A percentile compares a stretch with the other conserved stretches of the same genome.
Conservation (phyloP, 2,113 vertebrate species). For the Grammomys surdaster region DNA sequence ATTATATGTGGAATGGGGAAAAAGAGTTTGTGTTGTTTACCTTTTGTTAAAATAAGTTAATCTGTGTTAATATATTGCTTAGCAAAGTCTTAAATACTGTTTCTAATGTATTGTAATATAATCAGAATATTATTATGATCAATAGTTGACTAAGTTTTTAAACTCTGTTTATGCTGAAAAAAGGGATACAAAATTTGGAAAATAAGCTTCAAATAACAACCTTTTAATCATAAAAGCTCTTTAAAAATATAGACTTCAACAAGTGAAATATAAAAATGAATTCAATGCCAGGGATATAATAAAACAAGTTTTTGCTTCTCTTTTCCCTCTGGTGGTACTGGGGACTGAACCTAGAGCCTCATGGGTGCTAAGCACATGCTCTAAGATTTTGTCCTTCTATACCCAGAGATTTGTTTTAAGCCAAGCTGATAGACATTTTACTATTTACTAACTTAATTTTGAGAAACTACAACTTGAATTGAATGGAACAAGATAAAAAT, state of each 20-base stretch:
- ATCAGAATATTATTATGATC: not conserved
- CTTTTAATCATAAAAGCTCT: constrained; percentile 21
- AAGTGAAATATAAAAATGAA: constrained; percentile 54
- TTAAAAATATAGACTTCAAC: not conserved
- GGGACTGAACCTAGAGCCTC: not conserved
- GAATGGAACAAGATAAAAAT: constrained; percentile 22
- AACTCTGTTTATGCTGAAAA: not conserved
- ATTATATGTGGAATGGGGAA: not conserved
- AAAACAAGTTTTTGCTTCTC: not conserved
- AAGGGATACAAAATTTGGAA: constrained; percentile 17
- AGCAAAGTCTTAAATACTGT: constrained; percentile 25
- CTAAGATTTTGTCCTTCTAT: not conserved
- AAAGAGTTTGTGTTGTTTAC: not conserved
- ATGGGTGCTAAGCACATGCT: not conserved
- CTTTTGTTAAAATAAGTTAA: constrained; percentile 40
- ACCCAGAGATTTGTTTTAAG: constrained; percentile 32
- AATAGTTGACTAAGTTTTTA: constrained; percentile 42
- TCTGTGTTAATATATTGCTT: not conserved
- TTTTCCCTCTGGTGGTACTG: not conserved
- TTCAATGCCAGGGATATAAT: constrained; percentile 10
- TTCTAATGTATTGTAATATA: constrained; percentile 33
- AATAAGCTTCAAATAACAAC: constrained; percentile 43
- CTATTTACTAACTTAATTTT: constrained; percentile 58
- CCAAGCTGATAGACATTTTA: constrained; percentile 38
- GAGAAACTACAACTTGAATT: constrained; percentile 44